Conservation (phyloP, 2,888 invertebrate genomes). For the Amiota minor region DNA sequence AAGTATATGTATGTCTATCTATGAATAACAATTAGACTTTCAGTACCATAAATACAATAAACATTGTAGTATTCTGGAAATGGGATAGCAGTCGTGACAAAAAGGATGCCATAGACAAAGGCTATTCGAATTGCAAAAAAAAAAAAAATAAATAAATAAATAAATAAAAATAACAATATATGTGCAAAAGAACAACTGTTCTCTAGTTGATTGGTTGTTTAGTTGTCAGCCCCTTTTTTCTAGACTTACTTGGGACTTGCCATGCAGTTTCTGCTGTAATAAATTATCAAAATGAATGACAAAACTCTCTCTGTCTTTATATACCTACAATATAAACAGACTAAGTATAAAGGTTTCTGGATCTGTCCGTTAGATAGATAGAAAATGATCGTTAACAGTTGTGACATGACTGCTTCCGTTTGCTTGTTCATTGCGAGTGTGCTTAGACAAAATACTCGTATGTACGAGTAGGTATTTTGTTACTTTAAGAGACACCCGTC, state of each 20-base stretch:
- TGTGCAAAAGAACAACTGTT: not conserved
- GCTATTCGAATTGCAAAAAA: no score
- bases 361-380: not conserved
- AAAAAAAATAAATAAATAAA: not conserved
- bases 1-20: not conserved
- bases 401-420: conserved; percentile 12
- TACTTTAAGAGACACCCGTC: no score
- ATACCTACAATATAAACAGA: not conserved
- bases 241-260: not conserved
- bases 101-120: no score
- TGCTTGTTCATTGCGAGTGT: conserved; percentile 7
- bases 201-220: not conserved
- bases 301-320: not conserved
- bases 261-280: conserved; percentile 12
- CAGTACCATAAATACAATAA: not conserved
- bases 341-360: not conserved
- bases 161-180: not conserved
- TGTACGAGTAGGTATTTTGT: no score
- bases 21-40: not conserved
- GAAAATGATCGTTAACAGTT: conserved; percentile 23
- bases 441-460: not conserved
- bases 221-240: not conserved
- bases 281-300: conserved; percentile 13
- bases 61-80: no score
- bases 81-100: no score